These are phyloP conservation scores for Pagrus major DNA, from an alignment of 2,113 vertebrate genomes.

Conservation along the genomic window DNA sequence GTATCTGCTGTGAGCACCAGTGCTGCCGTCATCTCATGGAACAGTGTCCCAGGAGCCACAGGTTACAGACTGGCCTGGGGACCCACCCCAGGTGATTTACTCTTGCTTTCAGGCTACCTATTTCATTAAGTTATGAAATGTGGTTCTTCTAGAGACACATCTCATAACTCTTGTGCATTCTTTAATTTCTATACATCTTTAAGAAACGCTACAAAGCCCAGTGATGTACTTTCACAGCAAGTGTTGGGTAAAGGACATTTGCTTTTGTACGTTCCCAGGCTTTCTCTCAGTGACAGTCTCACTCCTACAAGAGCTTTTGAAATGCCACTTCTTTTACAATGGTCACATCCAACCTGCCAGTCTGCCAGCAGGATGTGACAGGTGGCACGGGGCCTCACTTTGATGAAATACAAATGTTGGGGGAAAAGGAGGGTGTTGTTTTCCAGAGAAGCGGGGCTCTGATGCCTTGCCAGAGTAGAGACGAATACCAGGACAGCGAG, in stretches of 20 bases:
- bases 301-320: constrained; percentile 30
- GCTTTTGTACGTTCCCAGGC: neutral
- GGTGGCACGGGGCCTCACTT: neutral
- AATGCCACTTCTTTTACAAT: constrained; percentile 24
- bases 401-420: constrained; percentile 33
- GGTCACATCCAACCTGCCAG: neutral
- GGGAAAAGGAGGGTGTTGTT: neutral
- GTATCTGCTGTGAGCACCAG: constrained; percentile 85
- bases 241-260: neutral
- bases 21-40: constrained; percentile 87
- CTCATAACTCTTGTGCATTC: neutral
- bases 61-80: constrained; percentile 92
- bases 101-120: neutral
- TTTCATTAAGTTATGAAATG: neutral
- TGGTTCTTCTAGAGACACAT: neutral
- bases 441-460: constrained; percentile 19
- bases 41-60: constrained; percentile 87
- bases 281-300: constrained; percentile 9
- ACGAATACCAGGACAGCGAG: neutral
- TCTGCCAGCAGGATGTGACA: constrained; percentile 25
- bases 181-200: neutral
- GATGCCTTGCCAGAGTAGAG: constrained; percentile 1
- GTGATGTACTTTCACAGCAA: neutral
- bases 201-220: neutral
- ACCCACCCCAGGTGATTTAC: constrained; percentile 87